Conservation (phyloP, 2,113 vertebrate genomes). For the Sialia sialis region DNA sequence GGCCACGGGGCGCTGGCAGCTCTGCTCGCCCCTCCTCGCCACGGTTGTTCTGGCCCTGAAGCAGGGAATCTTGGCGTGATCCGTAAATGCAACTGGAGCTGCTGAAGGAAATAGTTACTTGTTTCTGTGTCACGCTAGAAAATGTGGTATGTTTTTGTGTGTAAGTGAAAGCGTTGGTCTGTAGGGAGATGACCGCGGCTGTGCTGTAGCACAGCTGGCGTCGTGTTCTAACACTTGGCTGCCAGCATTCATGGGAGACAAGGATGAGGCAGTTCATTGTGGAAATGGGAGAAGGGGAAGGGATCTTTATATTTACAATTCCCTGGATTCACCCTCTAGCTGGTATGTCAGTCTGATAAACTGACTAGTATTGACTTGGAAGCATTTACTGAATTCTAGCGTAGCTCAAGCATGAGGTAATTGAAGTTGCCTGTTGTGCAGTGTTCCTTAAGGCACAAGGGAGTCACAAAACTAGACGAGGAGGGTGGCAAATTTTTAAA, state of each 20-base stretch:
- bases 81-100: background rate
- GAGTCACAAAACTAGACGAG: background rate
- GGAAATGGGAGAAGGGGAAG: background rate
- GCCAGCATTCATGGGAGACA: fast-evolving
- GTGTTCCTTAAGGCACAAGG: background rate
- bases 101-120: background rate
- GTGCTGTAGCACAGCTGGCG: background rate
- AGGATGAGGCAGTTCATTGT: background rate
- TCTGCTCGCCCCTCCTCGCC: background rate
- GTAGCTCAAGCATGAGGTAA: background rate
- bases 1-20: background rate
- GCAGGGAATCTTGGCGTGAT: background rate
- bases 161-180: background rate
- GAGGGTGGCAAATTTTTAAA: background rate
- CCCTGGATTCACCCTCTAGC: background rate
- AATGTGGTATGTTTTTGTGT: background rate
- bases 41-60: fast-evolving
- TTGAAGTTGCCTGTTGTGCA: background rate
- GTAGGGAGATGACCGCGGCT: fast-evolving
- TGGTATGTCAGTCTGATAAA: background rate
- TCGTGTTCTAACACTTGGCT: background rate
- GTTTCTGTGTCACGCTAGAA: background rate
- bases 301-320: background rate
- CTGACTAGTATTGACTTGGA: background rate
- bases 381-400: background rate